Base-by-base conservation (phyloP, 37 sponge, comb jelly and placozoan species). In the Diacarnus erythraeanus region DNA sequence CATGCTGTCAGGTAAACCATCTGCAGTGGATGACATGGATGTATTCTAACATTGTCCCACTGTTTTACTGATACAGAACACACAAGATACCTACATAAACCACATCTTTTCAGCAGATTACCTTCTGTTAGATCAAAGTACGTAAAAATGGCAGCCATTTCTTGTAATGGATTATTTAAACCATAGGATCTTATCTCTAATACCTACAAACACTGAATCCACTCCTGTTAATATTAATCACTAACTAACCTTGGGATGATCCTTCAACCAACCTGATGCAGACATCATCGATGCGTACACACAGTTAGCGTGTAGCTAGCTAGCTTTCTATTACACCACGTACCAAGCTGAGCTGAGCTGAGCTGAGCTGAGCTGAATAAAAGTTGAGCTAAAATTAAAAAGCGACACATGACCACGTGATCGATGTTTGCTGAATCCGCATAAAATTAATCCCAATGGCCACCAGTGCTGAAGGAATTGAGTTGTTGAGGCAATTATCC, bases 41-140 rank as follows among this genome's bases (percentile, higher is more conserved):
- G 75, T 54, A 51, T 51, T 6, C 18, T 54, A 1, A 74, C 75
- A 27, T 47, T 2, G 30, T 30, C 29, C 75, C 75, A 74, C 57
- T 42, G 75, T 9, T 74, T 74, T 26, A 74, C 75, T 74, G 75
- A 20, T 15, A 56, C 2, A 38, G 72, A 74, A 31, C 37, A 30
- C 34, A 31, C 69, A 69, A 8, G 18, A 20, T 38, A 26, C 12
- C 69, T 35, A 31, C 22, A 31, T 17, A 31, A 6, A 12, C 51
- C 51, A 47, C 51, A 47, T n/a, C n/a, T n/a, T n/a, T n/a, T n/a
- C n/a, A 47, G 12, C 51, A 47, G 51, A 47, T 47, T 47, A 83
- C 83, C 83, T 67, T 83, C 83, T 38, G 83, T 83, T 23, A 83
- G 76, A 39, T 83, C 76, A 6, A 74, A 65, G 83, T 83, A 83